Base-by-base conservation (phyloP, 2,113 vertebrate species). In the Lophotis ruficrista region DNA sequence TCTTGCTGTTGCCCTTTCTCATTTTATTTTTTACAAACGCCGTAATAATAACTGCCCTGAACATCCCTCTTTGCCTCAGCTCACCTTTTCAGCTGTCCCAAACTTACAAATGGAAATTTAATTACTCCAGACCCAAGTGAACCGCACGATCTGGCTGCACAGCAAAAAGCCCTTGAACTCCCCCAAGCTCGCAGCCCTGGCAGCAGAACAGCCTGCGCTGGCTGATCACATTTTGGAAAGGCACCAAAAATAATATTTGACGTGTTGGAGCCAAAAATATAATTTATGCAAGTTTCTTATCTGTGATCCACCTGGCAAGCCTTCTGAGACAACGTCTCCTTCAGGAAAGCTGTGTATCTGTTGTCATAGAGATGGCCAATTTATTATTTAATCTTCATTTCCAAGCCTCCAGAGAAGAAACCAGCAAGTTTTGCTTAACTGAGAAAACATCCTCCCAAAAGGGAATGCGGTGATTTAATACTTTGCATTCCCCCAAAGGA, bases 261-360 rank as follows among this genome's bases (percentile, higher is more conserved):
- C 4, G 4, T 64, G 13, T 30, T 45, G 12, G 25, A 91, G 89
- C 86, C 83, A 94, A 90, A 88, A 75, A 61, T 33, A 53, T n/a
- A 57, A 81, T 53, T 94, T 58, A 84, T 78, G 76, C n/a, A 60
- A 60, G 48, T 75, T 95, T 76, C 87, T 95, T 95, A 96, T 96
- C 96, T 92, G 81, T 78, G 69, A 83, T 92, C 62, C 78, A 82
- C 95, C 91, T 94, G 94, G 90, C 73, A 96, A 94, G 43, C 21
- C 68, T 83, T 90, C 91, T 84, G 82, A 97, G 91, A 61, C 25
- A 75, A 94, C 1, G 16, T 37, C 80, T 84, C 57, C 3, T 9
- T 88, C 47, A 57, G 53, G 58, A 81, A 65, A 72, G 68, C 76
- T 79, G 66, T 72, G 43, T 91, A 93, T 84, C 30, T 76, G 91